Evolutionary conservation across 2,888 invertebrate genomes (phyloP), one percentile per base, ranked within the genome.

Genomic region (Lasius platythorax): DNA sequence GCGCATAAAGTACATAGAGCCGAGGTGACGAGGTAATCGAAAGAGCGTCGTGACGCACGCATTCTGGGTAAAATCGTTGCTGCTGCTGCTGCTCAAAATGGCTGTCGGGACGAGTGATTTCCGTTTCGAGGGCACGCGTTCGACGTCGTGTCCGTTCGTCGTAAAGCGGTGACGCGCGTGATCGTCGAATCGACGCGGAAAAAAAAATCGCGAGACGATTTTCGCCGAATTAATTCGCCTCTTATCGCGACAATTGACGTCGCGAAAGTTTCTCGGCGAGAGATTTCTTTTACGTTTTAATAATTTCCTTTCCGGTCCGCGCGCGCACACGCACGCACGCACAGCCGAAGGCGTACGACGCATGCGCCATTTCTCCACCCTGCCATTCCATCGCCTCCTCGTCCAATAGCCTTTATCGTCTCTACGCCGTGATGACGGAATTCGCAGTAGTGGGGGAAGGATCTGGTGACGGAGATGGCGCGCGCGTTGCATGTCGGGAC

Each of bases 401-500:
- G 37, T 11, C 30, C 18, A 33, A 18, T 18, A 4, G 23, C 15
- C 40, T n/a, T 30, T 8, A 3, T 53, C 53, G 40, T 18, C 23
- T 9, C 11, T 2, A 6, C 50, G 6, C 1, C 37, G 23, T 18
- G 11, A 0, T 53, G 73, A 73, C 6, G 74, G 40, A 43, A 78
- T 9, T 74, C 58, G 46, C 28, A n/a, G 18, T 2, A 50, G 56
- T 9, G 50, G 66, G 68, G 18, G 23, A 23, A 15, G 73, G 78
- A 73, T 46, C 46, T n/a, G 74, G 28, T 68, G 58, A 33, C 82
- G 83, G 83, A 63, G 86, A 73, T 75, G 81, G 91, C 88, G 87
- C 91, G 88, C 92, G 94, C 92, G 89, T 91, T 93, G 94, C 93
- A 94, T 91, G 92, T 89, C 84, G 94, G 93, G 92, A 87, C 78